A percentile compares a stretch with the other conserved stretches of the same genome.
These are phyloP conservation scores for Drosophila novamexicana DNA, from an alignment of 1,140 invertebrate species.

Conservation along the genomic window DNA sequence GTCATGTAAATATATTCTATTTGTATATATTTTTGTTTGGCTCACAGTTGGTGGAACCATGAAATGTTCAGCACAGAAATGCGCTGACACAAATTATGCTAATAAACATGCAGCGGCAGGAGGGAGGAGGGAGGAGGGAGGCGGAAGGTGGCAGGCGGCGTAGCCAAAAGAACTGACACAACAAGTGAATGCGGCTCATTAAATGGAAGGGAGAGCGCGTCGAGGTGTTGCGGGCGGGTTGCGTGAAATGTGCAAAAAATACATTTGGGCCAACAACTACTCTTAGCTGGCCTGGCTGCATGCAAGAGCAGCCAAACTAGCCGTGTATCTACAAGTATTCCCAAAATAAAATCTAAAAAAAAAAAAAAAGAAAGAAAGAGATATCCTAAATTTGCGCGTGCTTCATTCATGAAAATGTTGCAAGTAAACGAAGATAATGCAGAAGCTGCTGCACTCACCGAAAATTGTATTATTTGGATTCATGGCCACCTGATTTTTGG, in stretches of 20 bases:
- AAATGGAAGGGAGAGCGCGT: slow-evolving; percentile 16
- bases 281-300: slow-evolving; percentile 32
- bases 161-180: slow-evolving; percentile 38
- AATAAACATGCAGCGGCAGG: slow-evolving; percentile 54
- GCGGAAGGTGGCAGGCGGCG: slow-evolving; percentile 31
- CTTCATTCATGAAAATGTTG: slow-evolving; percentile 62
- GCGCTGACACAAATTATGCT: slow-evolving; percentile 69
- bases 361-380: slow-evolving; percentile 9
- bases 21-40: slow-evolving; percentile 37
- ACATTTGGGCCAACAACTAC: slow-evolving; percentile 38
- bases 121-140: slow-evolving; percentile 14
- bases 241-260: slow-evolving; percentile 26
- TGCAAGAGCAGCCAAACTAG: slow-evolving; percentile 14
- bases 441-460: slow-evolving; percentile 57
- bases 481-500: slow-evolving; percentile 88
- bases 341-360: slow-evolving; percentile 50
- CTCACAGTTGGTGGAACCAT: slow-evolving; percentile 16
- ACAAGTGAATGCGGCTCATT: slow-evolving; percentile 62
- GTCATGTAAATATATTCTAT: slow-evolving; percentile 28
- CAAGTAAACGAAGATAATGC: neutral
- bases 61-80: slow-evolving; percentile 25
- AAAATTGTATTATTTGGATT: slow-evolving; percentile 84
- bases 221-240: neutral
- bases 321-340: slow-evolving; percentile 28
- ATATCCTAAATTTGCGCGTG: slow-evolving; percentile 39